A percentile compares a stretch with the other conserved stretches of the same genome.
phyloP scores from a whole-genome alignment of 2,888 invertebrate species.

The Cataglyphis cursor region DNA sequence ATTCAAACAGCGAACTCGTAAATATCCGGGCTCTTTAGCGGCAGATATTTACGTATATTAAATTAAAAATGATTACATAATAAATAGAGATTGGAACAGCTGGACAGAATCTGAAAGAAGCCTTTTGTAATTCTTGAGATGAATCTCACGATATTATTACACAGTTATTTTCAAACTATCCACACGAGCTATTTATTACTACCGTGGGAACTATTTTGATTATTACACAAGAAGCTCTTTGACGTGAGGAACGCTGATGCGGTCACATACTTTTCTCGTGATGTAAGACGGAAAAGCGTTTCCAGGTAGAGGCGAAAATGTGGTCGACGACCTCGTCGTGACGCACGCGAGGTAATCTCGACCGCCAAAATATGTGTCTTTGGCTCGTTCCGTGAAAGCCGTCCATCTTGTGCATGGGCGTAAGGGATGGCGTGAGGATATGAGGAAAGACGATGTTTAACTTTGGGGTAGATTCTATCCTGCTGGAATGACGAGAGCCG shows the following conservation, averaged over 20 bases:
- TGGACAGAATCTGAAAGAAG: background rate
- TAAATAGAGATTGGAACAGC: constrained; percentile 9
- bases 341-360: constrained; percentile 55
- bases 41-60: background rate
- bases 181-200: background rate
- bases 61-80: constrained; percentile 12
- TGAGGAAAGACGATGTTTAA: constrained; percentile 10
- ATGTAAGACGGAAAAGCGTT: constrained; percentile 62
- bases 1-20: constrained; percentile 1
- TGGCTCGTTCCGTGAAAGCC: constrained; percentile 5
- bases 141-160: background rate
- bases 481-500: background rate
- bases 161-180: constrained; percentile 12
- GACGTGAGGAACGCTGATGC: background rate
- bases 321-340: constrained; percentile 65
- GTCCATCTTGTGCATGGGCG: background rate
- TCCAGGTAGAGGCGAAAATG: constrained; percentile 62
- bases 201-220: constrained; percentile 14
- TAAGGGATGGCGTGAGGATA: constrained; percentile 4
- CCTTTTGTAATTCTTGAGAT: background rate
- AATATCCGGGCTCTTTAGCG: constrained; percentile 7
- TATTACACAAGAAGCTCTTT: background rate
- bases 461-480: background rate
- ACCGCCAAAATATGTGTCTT: constrained; percentile 22
- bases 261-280: constrained; percentile 9